These are phyloP conservation scores for Oligia latruncula DNA, from an alignment of 2,888 invertebrate genomes.

Conservation along the genomic window DNA sequence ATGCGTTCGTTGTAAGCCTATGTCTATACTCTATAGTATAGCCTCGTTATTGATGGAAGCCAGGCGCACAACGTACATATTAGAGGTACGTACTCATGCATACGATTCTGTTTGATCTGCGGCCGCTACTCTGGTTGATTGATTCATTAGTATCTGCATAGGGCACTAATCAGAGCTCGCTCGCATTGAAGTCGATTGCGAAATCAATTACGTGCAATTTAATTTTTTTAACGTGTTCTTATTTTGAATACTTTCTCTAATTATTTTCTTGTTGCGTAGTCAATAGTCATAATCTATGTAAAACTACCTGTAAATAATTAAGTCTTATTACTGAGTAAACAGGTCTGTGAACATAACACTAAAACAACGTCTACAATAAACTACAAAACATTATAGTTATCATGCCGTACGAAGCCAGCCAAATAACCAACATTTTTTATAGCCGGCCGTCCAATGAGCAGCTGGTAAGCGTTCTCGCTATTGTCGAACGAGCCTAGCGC, in stretches of 20 bases:
- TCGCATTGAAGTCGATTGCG: not conserved
- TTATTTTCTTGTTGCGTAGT: not conserved
- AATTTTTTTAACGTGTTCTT: not conserved
- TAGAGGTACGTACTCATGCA: constrained; percentile 42
- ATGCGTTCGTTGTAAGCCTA: not conserved
- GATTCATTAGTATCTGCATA: constrained; percentile 59
- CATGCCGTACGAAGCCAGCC: constrained; percentile 12
- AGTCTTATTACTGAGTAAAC: not conserved
- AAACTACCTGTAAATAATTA: not conserved
- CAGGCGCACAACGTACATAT: constrained; percentile 12
- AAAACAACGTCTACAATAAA: constrained; percentile 32
- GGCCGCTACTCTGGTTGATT: constrained; percentile 46
- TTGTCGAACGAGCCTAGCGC: constrained; percentile 35
- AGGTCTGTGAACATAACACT: not conserved
- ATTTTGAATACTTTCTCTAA: no score
- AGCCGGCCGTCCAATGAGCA: constrained; percentile 48
- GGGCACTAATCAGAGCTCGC: constrained; percentile 37
- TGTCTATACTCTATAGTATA: not conserved
- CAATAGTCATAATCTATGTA: not conserved
- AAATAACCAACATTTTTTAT: constrained; percentile 58
- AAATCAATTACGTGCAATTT: constrained; percentile 18
- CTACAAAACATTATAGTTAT: constrained; percentile 32
- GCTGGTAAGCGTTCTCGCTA: constrained; percentile 54
- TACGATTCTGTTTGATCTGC: constrained; percentile 55
- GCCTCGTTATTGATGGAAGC: not conserved